These are phyloP conservation scores for Willisornis vidua DNA, from an alignment of 2,113 vertebrate genomes.

Conservation along the genomic window DNA sequence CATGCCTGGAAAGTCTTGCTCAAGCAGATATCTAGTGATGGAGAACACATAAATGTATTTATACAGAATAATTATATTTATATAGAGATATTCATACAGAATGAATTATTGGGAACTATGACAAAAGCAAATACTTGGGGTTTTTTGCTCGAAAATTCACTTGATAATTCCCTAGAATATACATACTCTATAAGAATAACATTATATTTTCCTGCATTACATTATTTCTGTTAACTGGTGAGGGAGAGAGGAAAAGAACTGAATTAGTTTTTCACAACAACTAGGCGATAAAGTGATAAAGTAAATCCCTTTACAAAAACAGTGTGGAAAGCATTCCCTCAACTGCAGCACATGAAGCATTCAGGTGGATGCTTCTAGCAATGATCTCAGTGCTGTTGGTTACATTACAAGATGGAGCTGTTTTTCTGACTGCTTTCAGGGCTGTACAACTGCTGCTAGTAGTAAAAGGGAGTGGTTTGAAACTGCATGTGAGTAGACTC, in stretches of 20 bases:
- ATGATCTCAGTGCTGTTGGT: neutral
- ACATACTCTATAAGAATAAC: neutral
- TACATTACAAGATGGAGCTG: neutral
- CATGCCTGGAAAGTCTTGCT: slow-evolving; percentile 98
- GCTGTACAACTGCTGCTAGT: neutral
- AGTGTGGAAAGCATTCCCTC: neutral
- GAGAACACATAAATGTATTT: neutral
- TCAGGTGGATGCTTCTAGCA: neutral
- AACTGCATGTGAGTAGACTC: neutral
- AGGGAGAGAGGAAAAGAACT: neutral
- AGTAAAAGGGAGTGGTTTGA: neutral
- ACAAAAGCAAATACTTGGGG: neutral
- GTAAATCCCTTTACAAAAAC: neutral
- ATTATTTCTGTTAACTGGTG: neutral
- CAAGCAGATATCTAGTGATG: slow-evolving; percentile 85
- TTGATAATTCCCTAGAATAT: neutral
- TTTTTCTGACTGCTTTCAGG: neutral
- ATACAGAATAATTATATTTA: neutral
- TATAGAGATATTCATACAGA: neutral
- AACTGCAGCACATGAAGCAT: neutral
- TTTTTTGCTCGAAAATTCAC: neutral
- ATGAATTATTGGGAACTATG: neutral
- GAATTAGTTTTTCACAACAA: neutral
- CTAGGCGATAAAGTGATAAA: neutral
- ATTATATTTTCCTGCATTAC: neutral